A percentile compares a stretch with the other conserved stretches of the same genome.
phyloP scores from a whole-genome alignment of 1,140 invertebrate species.

The Drosophila nikananu region DNA sequence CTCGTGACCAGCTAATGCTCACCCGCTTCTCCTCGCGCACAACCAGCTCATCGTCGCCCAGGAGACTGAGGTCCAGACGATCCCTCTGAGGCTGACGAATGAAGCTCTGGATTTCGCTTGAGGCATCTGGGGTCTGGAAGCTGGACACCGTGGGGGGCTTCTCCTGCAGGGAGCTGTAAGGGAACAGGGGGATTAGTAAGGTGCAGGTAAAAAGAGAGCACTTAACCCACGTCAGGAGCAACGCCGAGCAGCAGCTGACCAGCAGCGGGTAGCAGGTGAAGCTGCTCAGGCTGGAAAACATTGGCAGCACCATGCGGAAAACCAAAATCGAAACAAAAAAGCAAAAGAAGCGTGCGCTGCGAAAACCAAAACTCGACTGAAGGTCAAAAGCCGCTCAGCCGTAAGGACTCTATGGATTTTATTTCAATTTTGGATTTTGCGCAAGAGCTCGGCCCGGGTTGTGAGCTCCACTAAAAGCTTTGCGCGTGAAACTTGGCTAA shows the following conservation, averaged over 20 bases:
- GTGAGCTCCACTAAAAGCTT: constrained; percentile 43
- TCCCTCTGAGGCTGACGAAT: constrained; percentile 63
- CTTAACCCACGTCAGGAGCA: constrained; percentile 70
- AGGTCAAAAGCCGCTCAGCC: constrained; percentile 52
- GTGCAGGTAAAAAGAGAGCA: fast-evolving
- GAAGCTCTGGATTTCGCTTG: constrained; percentile 70
- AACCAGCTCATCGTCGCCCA: constrained; percentile 72
- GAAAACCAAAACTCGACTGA: constrained; percentile 70
- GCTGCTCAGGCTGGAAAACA: constrained; percentile 81
- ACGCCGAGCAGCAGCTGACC: constrained; percentile 80
- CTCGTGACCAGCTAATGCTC: constrained; percentile 80
- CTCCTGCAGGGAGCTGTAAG: constrained; percentile 72
- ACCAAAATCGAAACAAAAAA: constrained; percentile 67
- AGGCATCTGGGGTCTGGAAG: constrained; percentile 49
- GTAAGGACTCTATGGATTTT: constrained; percentile 14
- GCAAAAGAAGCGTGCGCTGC: constrained; percentile 45
- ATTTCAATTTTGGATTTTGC: constrained; percentile 24
- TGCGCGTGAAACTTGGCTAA: not conserved
- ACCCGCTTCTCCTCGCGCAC: constrained; percentile 82
- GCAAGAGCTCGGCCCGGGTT: constrained; percentile 43
- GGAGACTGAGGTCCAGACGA: constrained; percentile 53
- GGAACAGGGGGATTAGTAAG: not conserved
- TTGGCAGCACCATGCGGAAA: constrained; percentile 66
- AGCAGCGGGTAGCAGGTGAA: constrained; percentile 83
- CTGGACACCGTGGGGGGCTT: constrained; percentile 65